Evolutionary conservation across 2,888 invertebrate genomes (phyloP), one percentile per base, ranked within the genome.

Genomic region (Romanomermis culicivorax): DNA sequence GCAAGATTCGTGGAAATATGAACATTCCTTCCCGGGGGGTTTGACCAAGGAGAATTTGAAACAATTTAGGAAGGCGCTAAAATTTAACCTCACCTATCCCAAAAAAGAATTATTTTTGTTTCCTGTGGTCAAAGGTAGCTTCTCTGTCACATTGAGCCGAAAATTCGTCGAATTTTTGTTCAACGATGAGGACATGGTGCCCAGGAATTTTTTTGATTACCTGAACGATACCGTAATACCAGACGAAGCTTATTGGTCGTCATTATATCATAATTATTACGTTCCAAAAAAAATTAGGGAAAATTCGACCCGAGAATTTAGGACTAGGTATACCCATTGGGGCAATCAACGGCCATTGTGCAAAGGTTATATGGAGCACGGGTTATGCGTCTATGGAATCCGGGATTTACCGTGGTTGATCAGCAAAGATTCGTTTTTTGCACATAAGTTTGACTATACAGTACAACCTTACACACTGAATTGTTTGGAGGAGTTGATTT

Each of bases 331-430:
- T 52, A 57, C 57, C 23, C 54, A 57, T 27, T 57, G 57, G 57
- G 57, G 52, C 2, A 20, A 24, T n/a, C 2, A 3, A 4, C 11
- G 42, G 20, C 54, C 57, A 3, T 4, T 2, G 17, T 68, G 68
- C 57, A 42, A 57, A 3, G 67, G 68, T 1, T 63, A 62, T 51
- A 60, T 60, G 26, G 64, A 67, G 1, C 60, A 64, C 14, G 65
- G 65, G 1, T 62, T 69, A 2, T 69, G 69, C 51, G 61, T 68
- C 1, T 68, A 63, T 55, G 67, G 67, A 1, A 58, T 66, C 0
- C 60, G 61, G 14, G 68, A 68, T 55, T 57, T 65, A 1, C 57
- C 60, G 1, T 60, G 60, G 58, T 60, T 69, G 14, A 55, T 59
- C 1, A 56, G 62, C 24, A 60, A 58, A 17, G 45, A 42, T 29